phyloP scores from a whole-genome alignment of 2,113 vertebrate genomes.

The Himantopus leucocephalus region DNA sequence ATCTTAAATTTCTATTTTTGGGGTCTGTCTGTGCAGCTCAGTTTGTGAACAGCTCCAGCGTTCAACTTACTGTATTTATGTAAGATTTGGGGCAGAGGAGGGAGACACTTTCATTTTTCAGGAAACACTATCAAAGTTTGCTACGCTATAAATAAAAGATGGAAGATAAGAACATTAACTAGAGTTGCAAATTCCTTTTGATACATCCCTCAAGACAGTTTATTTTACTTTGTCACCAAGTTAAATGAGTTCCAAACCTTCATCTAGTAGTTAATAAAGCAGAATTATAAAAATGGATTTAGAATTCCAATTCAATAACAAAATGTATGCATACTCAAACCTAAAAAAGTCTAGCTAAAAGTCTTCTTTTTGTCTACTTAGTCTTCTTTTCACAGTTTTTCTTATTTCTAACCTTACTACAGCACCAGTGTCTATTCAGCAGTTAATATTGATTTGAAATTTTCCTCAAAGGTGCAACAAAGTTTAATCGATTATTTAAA shows the following conservation, averaged over 20 bases:
- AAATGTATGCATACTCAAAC: not conserved
- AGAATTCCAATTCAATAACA: conserved; percentile 20
- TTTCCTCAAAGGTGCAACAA: not conserved
- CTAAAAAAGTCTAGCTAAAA: not conserved
- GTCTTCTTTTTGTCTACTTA: not conserved
- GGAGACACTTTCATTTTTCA: conserved; percentile 23
- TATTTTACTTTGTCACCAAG: not conserved
- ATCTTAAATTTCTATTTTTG: conserved; percentile 27
- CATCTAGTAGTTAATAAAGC: not conserved
- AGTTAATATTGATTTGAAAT: not conserved
- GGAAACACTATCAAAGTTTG: conserved; percentile 47
- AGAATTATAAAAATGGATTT: not conserved
- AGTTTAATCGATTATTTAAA: conserved; percentile 5
- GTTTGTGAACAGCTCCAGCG: not conserved
- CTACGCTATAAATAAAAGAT: conserved; percentile 8
- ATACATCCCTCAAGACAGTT: conserved; percentile 25
- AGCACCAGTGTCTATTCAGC: not conserved
- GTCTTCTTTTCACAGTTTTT: not conserved
- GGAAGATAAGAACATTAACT: not conserved
- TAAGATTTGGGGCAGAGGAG: not conserved
- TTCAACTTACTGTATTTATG: conserved; percentile 34
- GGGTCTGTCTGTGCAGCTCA: conserved; percentile 35
- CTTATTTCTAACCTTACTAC: not conserved
- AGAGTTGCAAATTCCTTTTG: conserved; percentile 15
- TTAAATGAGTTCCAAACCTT: conserved; percentile 14